A percentile compares a stretch with the other conserved stretches of the same genome.
phyloP scores from a whole-genome alignment of 2,888 invertebrate species.

The Byasa hedistus region DNA sequence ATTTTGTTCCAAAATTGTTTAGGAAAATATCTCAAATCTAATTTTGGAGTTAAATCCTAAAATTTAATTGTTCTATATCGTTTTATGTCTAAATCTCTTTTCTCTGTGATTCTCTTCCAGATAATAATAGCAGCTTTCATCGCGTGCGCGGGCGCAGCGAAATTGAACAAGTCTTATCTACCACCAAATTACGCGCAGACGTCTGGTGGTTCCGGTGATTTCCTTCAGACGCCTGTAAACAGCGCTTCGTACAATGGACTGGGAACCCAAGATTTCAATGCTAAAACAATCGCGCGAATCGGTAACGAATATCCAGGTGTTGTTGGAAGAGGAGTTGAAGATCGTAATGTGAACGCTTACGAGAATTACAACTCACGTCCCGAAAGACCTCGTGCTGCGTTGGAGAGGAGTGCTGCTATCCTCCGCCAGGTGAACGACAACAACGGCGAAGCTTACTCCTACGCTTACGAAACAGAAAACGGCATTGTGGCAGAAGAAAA shows the following conservation, averaged over 20 bases:
- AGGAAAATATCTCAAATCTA: too few relatives aligned
- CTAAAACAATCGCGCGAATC: conserved; percentile 23
- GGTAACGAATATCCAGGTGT: conserved; percentile 36
- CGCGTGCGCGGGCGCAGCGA: conserved; percentile 51
- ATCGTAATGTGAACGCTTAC: conserved; percentile 35
- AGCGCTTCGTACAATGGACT: conserved; percentile 22
- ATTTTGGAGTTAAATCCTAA: too few relatives aligned
- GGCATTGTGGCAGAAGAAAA: conserved; percentile 68
- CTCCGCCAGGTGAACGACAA: conserved; percentile 64
- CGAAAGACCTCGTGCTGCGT: conserved; percentile 62
- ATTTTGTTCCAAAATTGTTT: too few relatives aligned
- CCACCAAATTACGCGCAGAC: conserved; percentile 57
- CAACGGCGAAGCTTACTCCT: conserved; percentile 65
- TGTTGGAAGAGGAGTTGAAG: conserved; percentile 35
- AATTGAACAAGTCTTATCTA: conserved; percentile 65
- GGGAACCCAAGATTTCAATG: conserved; percentile 22
- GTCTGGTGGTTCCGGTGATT: conserved; percentile 55
- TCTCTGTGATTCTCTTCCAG: conserved; percentile 39
- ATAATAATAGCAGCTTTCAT: conserved; percentile 55
- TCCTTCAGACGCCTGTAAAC: conserved; percentile 52
- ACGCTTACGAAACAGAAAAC: conserved; percentile 69
- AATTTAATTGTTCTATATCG: too few relatives aligned
- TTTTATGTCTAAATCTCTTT: too few relatives aligned
- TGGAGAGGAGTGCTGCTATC: conserved; percentile 66
- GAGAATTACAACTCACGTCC: conserved; percentile 40